Evolutionary conservation across 2,888 invertebrate genomes (phyloP).

Genomic region (Nemurella pictetii): DNA sequence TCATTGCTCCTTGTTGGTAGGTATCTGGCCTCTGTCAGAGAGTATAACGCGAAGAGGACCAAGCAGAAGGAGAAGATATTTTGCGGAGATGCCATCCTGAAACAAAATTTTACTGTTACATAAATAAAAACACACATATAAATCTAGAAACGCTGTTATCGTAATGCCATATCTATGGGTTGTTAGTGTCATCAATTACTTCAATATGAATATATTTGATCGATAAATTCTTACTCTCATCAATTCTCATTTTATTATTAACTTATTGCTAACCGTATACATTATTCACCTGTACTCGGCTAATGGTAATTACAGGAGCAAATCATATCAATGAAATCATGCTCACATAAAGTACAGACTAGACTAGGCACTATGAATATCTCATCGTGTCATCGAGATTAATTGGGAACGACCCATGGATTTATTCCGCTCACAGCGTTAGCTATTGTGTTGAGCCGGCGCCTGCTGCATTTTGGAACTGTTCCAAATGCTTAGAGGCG

Average conservation of each 20-base stretch:
- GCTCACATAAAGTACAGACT: neutral
- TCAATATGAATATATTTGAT: too few relatives aligned
- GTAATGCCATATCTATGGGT: neutral
- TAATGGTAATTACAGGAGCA: neutral
- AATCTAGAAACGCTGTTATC: neutral
- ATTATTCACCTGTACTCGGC: neutral
- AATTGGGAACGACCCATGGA: neutral
- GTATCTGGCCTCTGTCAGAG: conserved; percentile 47
- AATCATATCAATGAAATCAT: neutral
- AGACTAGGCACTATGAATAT: too few relatives aligned
- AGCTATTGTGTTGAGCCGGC: neutral
- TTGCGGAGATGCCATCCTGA: neutral
- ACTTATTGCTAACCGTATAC: too few relatives aligned
- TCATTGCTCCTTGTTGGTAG: conserved; percentile 50
- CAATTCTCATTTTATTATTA: too few relatives aligned
- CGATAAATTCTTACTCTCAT: too few relatives aligned
- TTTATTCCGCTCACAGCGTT: neutral
- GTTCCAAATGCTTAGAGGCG: neutral
- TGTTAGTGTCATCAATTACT: neutral
- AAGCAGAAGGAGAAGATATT: conserved; percentile 37
- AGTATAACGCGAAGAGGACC: conserved; percentile 28
- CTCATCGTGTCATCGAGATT: neutral
- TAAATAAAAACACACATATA: neutral
- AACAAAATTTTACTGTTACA: neutral
- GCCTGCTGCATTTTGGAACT: neutral